phyloP scores from a whole-genome alignment of 64 coral and sea anemone genomes.

The Astreopora myriophthalma region DNA sequence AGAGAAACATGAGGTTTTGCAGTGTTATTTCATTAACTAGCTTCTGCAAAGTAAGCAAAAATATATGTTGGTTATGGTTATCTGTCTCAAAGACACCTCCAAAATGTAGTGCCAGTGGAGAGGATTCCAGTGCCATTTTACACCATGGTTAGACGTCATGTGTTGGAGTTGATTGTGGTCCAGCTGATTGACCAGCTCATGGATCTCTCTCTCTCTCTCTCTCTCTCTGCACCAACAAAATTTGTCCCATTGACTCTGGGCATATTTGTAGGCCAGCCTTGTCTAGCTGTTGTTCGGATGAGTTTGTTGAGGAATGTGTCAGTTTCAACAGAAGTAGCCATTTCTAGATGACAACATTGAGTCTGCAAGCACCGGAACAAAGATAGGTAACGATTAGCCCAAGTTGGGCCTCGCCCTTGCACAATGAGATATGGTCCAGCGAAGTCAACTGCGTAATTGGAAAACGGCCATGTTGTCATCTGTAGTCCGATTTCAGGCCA shows the following conservation, averaged over 20 bases:
- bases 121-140: conserved; percentile 30
- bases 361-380: conserved; percentile 61
- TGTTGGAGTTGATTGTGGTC: background rate
- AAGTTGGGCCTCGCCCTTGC: conserved; percentile 1
- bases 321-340: conserved; percentile 63
- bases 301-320: conserved; percentile 41
- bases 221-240: no score
- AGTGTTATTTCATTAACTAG: no score
- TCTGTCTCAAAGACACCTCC: no score
- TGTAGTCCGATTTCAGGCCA: background rate
- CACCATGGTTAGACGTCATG: background rate
- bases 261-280: no score
- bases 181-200: background rate
- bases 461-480: conserved; percentile 24
- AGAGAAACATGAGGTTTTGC: no score
- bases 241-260: no score
- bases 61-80: no score
- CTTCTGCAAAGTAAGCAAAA: no score
- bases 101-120: background rate
- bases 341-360: conserved; percentile 62
- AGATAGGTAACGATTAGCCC: conserved; percentile 43
- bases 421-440: conserved; percentile 31
- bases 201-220: no score
- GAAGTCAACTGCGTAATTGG: conserved; percentile 47
- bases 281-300: background rate